These are phyloP conservation scores for Danionella cerebrum DNA, from an alignment of 2,113 vertebrate species.

Conservation along the genomic window DNA sequence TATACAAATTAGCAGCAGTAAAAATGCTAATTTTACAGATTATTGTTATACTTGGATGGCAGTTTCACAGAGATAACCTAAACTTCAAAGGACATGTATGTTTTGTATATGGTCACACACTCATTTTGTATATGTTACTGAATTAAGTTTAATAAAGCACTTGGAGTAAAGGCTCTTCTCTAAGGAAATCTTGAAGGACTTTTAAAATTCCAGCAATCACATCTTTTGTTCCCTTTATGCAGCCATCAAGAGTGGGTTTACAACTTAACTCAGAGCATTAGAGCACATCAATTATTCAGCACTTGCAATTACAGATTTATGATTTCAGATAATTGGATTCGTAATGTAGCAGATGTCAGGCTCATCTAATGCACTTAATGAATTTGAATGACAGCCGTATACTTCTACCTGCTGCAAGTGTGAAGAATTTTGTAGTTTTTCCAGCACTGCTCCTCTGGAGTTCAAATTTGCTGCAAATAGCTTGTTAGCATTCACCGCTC, in stretches of 20 bases:
- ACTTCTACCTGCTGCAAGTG: conserved; percentile 13
- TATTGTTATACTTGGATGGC: no score
- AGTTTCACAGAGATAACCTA: no score
- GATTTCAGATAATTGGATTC: conserved; percentile 67
- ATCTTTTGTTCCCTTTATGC: conserved; percentile 52
- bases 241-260: conserved; percentile 53
- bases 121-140: conserved; percentile 6
- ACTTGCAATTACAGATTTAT: conserved; percentile 63
- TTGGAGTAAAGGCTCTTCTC: conserved; percentile 38
- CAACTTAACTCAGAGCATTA: conserved; percentile 56
- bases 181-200: conserved; percentile 31
- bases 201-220: conserved; percentile 48
- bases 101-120: not conserved
- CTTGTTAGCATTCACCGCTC: not conserved
- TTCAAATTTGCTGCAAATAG: not conserved
- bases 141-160: conserved; percentile 28
- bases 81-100: no score
- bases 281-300: conserved; percentile 62
- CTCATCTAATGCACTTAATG: conserved; percentile 60
- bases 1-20: no score
- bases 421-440: conserved; percentile 6
- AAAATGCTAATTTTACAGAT: no score
- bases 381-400: conserved; percentile 56
- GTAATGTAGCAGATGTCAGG: conserved; percentile 62
- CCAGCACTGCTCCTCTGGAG: not conserved